phyloP scores from a whole-genome alignment of 2,113 vertebrate species.

The Microtus ochrogaster region DNA sequence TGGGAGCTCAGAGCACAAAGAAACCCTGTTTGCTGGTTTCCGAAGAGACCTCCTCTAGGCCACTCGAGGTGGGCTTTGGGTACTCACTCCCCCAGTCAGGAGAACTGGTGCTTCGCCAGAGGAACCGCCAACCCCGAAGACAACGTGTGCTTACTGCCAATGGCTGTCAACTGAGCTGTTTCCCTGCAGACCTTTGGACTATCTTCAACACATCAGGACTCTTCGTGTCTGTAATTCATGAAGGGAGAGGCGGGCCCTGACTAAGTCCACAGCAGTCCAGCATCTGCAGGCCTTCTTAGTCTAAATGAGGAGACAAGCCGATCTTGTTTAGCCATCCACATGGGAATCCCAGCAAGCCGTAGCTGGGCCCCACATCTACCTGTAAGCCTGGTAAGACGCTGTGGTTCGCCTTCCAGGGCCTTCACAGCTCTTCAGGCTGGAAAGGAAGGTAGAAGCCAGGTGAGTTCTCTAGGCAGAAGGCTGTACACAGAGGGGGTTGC shows the following conservation, averaged over 20 bases:
- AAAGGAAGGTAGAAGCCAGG: neutral
- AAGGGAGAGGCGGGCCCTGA: too few species aligned
- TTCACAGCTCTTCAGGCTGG: accelerated
- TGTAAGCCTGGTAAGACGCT: accelerated
- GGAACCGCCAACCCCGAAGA: conserved; percentile 20
- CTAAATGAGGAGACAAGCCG: neutral
- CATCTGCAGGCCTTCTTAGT: neutral
- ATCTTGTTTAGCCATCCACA: neutral
- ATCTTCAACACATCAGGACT: neutral
- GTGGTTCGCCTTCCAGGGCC: neutral
- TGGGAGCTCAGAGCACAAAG: conserved; percentile 66
- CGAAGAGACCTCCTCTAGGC: neutral
- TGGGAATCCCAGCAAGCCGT: neutral
- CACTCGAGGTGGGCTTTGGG: neutral
- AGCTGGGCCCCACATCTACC: neutral
- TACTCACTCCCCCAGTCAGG: neutral
- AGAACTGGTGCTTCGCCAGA: neutral
- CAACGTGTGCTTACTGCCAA: neutral
- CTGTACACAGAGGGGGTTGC: neutral
- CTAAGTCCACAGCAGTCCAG: neutral
- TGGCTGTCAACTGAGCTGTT: neutral
- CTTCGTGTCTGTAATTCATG: neutral
- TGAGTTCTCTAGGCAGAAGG: neutral
- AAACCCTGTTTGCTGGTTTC: conserved; percentile 1
- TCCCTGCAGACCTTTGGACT: neutral